Evolutionary conservation across 2,797 vertebrate genomes (phyloP), one percentile per base, ranked within the genome.

Genomic region (Ptychobarbus kaznakovi): DNA sequence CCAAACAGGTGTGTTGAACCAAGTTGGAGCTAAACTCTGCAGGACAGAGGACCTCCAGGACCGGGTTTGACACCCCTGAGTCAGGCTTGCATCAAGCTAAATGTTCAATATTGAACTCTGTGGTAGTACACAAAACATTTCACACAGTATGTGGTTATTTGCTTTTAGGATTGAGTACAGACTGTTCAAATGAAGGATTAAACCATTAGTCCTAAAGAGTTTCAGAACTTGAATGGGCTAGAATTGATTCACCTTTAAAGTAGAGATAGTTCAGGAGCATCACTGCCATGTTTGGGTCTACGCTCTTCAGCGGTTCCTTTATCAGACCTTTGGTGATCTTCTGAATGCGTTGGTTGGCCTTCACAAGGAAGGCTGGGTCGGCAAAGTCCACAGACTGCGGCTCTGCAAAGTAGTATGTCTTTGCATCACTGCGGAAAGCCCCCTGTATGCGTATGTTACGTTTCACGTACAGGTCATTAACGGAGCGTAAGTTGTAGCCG

Each of bases 251-350:
- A 98, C 98, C 98, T 98, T 99, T 99, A 85, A 99, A 99, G 91
- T 99, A 99, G 86, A 99, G 93, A 87, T 97, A 98, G 90, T 99
- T 99, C 25, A 99, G 96, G 63, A 99, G 94, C 96, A 99, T 97
- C 94, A 99, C 94, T 80, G 96, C 92, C 46, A 97, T 97, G 3
- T 94, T 91, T 11, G 98, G 96, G 87, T 97, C 96, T 40, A 98
- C 90, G 0, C 94, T 96, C 89, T 95, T 96, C 6, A 99, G 94
- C 0, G 97, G 96, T 25, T 98, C 97, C 90, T 93, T 97, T 90
- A 99, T 97, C 90, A 99, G 93, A 2, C 98, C 98, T 89, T 99
- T 99, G 86, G 97, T 99, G 86, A 97, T 89, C 91, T 97, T 98
- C 46, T 94, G 86, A 90, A 99, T 98, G 18, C 97, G 97, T n/a